Percentiles rank a stretch among this genome's conserved stretches.
Evolutionary conservation across 2,888 invertebrate genomes (phyloP).

Genomic region (Melinaea menophilus): DNA sequence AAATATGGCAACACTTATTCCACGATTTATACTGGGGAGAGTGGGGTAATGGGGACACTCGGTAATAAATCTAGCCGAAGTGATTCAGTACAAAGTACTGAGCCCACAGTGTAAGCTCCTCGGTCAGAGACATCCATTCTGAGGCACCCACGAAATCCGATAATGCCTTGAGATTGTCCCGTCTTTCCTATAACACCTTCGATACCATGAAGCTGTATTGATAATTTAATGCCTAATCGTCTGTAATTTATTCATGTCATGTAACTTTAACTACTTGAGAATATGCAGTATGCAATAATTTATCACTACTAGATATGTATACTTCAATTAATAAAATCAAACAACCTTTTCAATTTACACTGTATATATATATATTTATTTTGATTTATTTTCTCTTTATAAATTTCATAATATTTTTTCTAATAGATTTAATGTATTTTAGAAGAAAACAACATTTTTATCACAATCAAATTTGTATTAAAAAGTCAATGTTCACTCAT

Average conservation of each 20-base stretch:
- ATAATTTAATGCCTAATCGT: slow-evolving; percentile 34
- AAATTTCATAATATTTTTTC: no score
- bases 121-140: slow-evolving; percentile 72
- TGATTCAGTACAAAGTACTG: slow-evolving; percentile 76
- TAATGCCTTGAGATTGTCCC: slow-evolving; percentile 75
- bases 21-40: slow-evolving; percentile 70
- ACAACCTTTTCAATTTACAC: no score
- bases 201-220: slow-evolving; percentile 42
- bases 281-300: background rate
- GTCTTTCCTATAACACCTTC: slow-evolving; percentile 72
- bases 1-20: slow-evolving; percentile 77
- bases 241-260: slow-evolving; percentile 27
- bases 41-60: slow-evolving; percentile 65
- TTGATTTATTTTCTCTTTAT: no score
- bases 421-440: no score
- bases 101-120: slow-evolving; percentile 68
- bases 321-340: no score
- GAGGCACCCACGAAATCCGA: slow-evolving; percentile 72
- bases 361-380: no score
- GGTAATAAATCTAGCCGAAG: slow-evolving; percentile 73
- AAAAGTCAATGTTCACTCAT: no score
- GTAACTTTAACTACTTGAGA: slow-evolving; percentile 11
- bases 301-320: no score
- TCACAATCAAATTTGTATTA: no score
- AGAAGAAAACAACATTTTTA: no score